These are phyloP conservation scores for Phalera bucephala DNA, from an alignment of 2,888 invertebrate genomes.

Conservation along the genomic window DNA sequence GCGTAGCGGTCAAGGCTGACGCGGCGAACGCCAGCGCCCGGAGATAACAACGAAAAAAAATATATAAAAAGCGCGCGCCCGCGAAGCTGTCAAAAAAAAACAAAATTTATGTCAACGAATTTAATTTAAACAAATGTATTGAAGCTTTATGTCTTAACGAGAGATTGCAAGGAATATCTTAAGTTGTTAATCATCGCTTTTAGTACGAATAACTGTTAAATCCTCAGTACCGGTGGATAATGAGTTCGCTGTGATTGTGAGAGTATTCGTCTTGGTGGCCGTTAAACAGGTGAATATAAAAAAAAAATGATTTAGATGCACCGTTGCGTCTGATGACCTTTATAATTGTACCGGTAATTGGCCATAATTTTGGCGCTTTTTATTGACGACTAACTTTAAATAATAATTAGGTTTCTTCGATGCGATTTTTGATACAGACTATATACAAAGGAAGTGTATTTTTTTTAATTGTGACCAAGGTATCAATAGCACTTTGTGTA, in stretches of 20 bases:
- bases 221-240: conserved; percentile 71
- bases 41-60: conserved; percentile 45
- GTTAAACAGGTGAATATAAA: conserved; percentile 76
- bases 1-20: conserved; percentile 76
- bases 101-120: conserved; percentile 9
- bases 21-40: conserved; percentile 50
- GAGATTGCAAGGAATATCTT: conserved; percentile 21
- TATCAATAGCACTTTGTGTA: conserved; percentile 8
- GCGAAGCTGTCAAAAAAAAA: conserved; percentile 51
- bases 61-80: conserved; percentile 70
- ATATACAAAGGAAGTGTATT: too few species aligned
- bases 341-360: conserved; percentile 19
- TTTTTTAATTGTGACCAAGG: too few species aligned
- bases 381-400: conserved; percentile 24
- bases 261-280: conserved; percentile 60
- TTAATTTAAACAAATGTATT: conserved; percentile 25
- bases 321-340: conserved; percentile 47
- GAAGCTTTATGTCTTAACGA: neutral
- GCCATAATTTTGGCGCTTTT: conserved; percentile 31
- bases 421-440: conserved; percentile 6
- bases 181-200: conserved; percentile 56
- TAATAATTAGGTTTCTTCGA: conserved; percentile 33
- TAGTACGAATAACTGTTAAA: conserved; percentile 73
- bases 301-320: conserved; percentile 53
- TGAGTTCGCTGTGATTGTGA: conserved; percentile 77